phyloP scores from a whole-genome alignment of 2,113 vertebrate genomes.

The Morphnarchus princeps region DNA sequence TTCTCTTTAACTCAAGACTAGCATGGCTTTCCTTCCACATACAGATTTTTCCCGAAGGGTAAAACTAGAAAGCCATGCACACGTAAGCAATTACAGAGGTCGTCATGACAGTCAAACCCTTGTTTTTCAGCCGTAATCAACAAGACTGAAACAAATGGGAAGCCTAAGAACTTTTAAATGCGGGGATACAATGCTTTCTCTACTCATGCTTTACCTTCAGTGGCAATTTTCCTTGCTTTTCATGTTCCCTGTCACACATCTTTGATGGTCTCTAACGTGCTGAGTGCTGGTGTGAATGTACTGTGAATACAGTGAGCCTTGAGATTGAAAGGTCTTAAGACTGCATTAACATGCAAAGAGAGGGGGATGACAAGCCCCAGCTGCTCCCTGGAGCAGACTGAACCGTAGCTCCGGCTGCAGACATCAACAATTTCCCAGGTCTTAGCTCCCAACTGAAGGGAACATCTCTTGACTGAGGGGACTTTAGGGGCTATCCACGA shows the following conservation, averaged over 20 bases:
- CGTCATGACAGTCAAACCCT: not conserved
- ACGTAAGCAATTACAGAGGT: not conserved
- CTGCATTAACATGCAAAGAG: not conserved
- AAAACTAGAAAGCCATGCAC: not conserved
- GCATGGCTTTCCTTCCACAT: not conserved
- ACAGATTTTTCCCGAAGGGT: not conserved
- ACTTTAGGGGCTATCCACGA: not conserved
- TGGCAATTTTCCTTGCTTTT: not conserved
- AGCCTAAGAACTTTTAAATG: not conserved
- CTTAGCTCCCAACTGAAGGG: not conserved
- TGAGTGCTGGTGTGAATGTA: not conserved
- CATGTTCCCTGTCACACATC: not conserved
- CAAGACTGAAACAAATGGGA: not conserved
- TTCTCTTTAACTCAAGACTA: not conserved
- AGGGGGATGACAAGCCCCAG: not conserved
- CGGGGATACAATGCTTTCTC: not conserved
- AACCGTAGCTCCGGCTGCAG: not conserved
- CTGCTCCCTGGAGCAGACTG: constrained; percentile 9
- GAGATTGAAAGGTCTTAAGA: not conserved
- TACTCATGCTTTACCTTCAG: not conserved
- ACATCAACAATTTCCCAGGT: not conserved
- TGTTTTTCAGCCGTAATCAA: not conserved
- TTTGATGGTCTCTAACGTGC: not conserved
- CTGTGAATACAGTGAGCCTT: not conserved
- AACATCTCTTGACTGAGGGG: not conserved